Evolutionary conservation across 2,797 vertebrate species (phyloP), one percentile per base, ranked within the genome.

Genomic region (Smutsia gigantea): DNA sequence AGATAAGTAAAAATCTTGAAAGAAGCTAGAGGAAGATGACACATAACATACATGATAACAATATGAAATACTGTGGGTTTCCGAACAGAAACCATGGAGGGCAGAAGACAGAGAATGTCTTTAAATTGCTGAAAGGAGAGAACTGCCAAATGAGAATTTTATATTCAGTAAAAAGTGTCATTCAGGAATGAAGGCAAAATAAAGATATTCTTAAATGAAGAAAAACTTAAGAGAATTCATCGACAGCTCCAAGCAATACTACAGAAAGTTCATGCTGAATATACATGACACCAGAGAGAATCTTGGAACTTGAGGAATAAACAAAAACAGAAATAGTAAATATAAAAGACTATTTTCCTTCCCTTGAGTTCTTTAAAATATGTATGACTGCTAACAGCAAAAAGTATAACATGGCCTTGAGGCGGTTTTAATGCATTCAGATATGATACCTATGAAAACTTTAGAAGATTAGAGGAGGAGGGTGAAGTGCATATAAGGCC

Each of bases 141-240:
- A 87, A 59, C 55, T 83, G 37, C 5, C 61, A 83, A 71, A 15
- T 3, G 11, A 64, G 63, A 90, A 82, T 82, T 64, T 55, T 90
- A 87, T 51, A 95, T 72, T 69, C 55, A 83, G 49, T 55, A 12
- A 87, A 90, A 46, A 95, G 71, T 93, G 66, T 81, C 17, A 42
- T 72, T 93, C 72, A 85, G 29, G 31, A 87, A 77, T 57, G 13
- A 96, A 83, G 46, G 11, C n/a, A 89, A 97, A 92, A 84, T 61
- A 64, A 81, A 89, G 34, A 66, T 25, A 92, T 71, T 57, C 53
- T 85, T 15, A 53, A 17, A 69, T 78, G 57, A 87, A 83, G 53
- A 78, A 94, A 95, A 71, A 69, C 14, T 39, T 39, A 46, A 46
- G 46, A 11, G 31, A 82, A 71, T 69, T 83, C 19, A 74, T 87